Conservation (phyloP, 2,113 vertebrate species). For the Poecile atricapillus region DNA sequence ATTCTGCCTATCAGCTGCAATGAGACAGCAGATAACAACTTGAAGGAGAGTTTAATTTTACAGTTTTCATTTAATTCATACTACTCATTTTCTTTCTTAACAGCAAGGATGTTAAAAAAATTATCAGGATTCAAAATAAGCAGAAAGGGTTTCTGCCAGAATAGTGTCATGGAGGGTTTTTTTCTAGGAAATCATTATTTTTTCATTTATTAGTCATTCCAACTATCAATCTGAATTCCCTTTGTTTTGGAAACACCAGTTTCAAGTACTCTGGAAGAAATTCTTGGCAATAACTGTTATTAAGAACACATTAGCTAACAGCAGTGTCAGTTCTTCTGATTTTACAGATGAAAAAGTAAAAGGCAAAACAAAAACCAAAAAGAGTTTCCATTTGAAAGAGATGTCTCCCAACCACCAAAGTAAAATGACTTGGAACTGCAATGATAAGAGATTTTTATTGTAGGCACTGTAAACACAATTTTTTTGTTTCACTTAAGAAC, state of each 20-base stretch:
- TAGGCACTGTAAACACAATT: background rate
- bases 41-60: background rate
- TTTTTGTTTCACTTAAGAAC: background rate
- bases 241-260: background rate
- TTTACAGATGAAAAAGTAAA: background rate
- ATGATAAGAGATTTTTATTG: background rate
- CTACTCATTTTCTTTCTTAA: background rate
- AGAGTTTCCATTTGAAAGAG: background rate
- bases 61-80: background rate
- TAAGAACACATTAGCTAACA: background rate
- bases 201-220: background rate
- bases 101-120: background rate
- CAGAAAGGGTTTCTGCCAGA: background rate
- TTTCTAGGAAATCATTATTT: background rate
- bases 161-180: background rate
- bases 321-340: background rate
- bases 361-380: background rate
- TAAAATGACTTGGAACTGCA: background rate
- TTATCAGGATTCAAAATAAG: background rate
- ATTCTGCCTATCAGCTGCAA: background rate
- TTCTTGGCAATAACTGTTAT: background rate
- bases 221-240: background rate
- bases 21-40: background rate
- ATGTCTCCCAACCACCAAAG: background rate
- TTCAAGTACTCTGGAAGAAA: background rate